These are phyloP conservation scores for Verasper variegatus DNA, from an alignment of 2,113 vertebrate genomes.

Conservation along the genomic window DNA sequence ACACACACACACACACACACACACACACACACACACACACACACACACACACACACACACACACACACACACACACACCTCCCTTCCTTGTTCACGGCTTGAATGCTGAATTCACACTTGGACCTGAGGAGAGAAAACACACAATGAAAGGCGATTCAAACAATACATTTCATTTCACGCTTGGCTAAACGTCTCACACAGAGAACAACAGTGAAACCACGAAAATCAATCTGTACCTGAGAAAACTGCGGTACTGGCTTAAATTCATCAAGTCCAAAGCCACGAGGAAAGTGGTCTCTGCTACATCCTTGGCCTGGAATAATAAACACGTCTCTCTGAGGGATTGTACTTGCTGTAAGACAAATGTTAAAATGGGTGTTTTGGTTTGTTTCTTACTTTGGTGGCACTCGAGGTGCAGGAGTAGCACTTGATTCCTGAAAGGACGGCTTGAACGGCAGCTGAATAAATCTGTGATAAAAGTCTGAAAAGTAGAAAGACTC, in stretches of 20 bases:
- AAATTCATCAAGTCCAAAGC: slow-evolving; percentile 83
- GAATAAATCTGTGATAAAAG: slow-evolving; percentile 93
- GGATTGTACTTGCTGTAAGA: not conserved
- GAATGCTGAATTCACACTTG: slow-evolving; percentile 89
- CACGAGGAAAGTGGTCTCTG: slow-evolving; percentile 86
- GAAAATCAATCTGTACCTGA: slow-evolving; percentile 79
- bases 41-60: too few relatives aligned
- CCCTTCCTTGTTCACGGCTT: slow-evolving; percentile 93
- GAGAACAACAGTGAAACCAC: not conserved
- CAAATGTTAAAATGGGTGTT: not conserved
- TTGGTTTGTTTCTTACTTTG: slow-evolving; percentile 85
- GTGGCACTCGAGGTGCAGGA: slow-evolving; percentile 86
- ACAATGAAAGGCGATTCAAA: not conserved
- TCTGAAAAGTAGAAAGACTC: slow-evolving; percentile 46
- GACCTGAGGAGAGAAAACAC: slow-evolving; percentile 79
- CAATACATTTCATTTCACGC: not conserved
- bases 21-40: too few relatives aligned
- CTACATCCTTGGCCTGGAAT: slow-evolving; percentile 89
- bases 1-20: too few relatives aligned
- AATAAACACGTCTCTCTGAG: slow-evolving; percentile 14
- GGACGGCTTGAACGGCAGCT: slow-evolving; percentile 90
- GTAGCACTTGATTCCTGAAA: slow-evolving; percentile 93
- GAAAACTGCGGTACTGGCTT: slow-evolving; percentile 82
- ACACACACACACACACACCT: slow-evolving; percentile 80
- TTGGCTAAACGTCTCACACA: not conserved